Conservation (phyloP, 2,888 invertebrate species). For the Drosophila demipolita region DNA sequence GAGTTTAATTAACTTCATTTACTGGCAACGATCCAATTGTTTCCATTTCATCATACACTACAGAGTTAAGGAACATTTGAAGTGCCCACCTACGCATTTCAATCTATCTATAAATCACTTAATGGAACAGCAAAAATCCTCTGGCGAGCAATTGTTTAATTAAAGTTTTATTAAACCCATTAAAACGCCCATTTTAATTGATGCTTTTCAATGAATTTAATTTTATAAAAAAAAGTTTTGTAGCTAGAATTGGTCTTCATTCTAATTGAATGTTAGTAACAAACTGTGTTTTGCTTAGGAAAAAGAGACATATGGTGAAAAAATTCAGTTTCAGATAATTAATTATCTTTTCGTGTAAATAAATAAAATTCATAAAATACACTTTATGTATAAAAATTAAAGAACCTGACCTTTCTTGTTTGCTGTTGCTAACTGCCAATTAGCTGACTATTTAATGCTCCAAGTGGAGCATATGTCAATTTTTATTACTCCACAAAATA, state of each 20-base stretch:
- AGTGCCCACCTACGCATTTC: background rate
- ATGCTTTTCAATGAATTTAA: constrained; percentile 30
- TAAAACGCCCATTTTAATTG: constrained; percentile 32
- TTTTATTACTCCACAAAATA: constrained; percentile 5
- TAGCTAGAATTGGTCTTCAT: background rate
- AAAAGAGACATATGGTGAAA: background rate
- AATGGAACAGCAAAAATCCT: constrained; percentile 26
- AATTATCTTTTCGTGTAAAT: background rate
- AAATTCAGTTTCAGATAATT: background rate
- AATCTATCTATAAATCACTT: constrained; percentile 36
- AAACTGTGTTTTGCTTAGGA: background rate
- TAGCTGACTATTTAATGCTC: background rate
- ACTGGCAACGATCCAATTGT: background rate
- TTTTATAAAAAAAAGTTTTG: background rate
- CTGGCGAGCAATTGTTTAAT: constrained; percentile 57
- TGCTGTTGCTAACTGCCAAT: background rate
- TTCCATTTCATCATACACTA: background rate
- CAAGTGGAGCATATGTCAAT: constrained; percentile 8
- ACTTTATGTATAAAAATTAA: background rate
- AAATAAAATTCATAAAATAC: background rate
- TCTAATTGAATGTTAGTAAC: background rate
- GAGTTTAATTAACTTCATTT: background rate
- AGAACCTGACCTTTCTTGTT: background rate
- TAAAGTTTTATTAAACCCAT: constrained; percentile 55
- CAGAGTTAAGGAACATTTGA: background rate